Conservation (phyloP, 2,797 vertebrate genomes). For the Nothura maculosa region DNA sequence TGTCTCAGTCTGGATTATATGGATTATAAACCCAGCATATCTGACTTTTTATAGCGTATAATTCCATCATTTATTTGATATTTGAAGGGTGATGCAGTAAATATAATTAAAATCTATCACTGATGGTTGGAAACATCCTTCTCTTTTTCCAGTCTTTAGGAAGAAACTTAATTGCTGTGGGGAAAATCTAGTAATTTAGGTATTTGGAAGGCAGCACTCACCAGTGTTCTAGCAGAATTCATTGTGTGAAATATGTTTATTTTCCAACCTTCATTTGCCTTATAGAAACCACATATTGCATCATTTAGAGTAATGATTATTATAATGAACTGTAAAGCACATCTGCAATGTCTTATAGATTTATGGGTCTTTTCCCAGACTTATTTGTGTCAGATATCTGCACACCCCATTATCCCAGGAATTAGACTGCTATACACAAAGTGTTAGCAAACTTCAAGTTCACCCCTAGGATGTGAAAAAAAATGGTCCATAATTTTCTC, state of each 20-base stretch:
- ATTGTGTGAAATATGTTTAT: not conserved
- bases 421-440: not conserved
- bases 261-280: not conserved
- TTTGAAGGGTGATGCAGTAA: not conserved
- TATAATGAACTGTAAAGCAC: not conserved
- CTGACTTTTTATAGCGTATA: not conserved
- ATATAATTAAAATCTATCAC: not conserved
- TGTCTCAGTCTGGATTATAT: not conserved
- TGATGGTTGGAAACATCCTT: not conserved
- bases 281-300: not conserved
- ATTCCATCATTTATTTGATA: not conserved
- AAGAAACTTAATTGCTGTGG: not conserved
- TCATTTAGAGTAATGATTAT: not conserved
- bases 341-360: not conserved
- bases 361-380: not conserved
- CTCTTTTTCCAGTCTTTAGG: not conserved
- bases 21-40: not conserved
- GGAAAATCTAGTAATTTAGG: not conserved
- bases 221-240: not conserved
- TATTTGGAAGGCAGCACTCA: not conserved
- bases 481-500: not conserved
- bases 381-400: not conserved
- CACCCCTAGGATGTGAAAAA: slow-evolving; percentile 14
- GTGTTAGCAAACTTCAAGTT: not conserved
- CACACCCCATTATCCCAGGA: not conserved